Evolutionary conservation across 2,797 vertebrate species (phyloP).

Genomic region (Pyrocephalus nanus): DNA sequence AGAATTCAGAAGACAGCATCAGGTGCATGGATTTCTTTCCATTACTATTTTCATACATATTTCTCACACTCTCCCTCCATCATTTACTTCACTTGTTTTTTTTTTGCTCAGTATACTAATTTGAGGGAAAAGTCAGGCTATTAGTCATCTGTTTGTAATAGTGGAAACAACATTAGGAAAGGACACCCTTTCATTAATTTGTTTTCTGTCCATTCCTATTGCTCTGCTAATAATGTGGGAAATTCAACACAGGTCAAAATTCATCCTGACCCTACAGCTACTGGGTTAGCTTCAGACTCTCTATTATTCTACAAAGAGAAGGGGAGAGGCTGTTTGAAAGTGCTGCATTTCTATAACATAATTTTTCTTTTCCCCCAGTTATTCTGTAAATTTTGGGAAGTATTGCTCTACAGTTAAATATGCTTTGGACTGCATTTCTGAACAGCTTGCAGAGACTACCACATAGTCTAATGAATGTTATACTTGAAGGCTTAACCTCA

Average conservation of each 20-base stretch:
- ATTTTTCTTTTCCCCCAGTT: conserved; percentile 14
- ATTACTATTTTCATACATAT: background rate
- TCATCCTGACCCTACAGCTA: conserved; percentile 18
- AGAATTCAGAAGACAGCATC: background rate
- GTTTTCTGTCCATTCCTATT: background rate
- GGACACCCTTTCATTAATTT: background rate
- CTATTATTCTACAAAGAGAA: background rate
- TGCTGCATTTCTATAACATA: background rate
- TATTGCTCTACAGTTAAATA: background rate
- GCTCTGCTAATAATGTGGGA: conserved; percentile 15
- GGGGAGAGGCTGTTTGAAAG: background rate
- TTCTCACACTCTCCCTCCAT: background rate
- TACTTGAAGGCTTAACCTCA: conserved; percentile 37
- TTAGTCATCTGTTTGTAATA: background rate
- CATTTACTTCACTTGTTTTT: background rate
- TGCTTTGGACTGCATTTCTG: conserved; percentile 20
- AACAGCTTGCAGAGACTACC: conserved; percentile 29
- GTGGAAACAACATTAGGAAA: conserved; percentile 14
- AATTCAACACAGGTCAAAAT: conserved; percentile 30
- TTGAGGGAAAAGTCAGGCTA: background rate
- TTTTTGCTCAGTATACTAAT: background rate
- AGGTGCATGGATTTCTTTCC: background rate
- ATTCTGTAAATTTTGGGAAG: conserved; percentile 2
- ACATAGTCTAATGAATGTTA: conserved; percentile 32
- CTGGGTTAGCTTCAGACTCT: background rate